Evolutionary conservation across 2,888 invertebrate species (phyloP).

Genomic region (Polydrusus tereticollis): DNA sequence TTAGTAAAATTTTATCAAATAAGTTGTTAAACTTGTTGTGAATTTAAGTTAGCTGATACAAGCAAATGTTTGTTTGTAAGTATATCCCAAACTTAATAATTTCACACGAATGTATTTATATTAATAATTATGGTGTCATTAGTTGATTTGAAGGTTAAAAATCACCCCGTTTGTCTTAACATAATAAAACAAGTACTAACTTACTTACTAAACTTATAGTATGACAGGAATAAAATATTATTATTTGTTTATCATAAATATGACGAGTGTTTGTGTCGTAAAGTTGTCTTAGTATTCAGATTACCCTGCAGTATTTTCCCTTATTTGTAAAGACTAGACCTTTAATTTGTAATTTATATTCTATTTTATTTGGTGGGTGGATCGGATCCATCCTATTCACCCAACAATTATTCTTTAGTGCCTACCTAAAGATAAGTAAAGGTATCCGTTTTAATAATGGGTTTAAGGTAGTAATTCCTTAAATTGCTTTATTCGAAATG

Average conservation of each 20-base stretch:
- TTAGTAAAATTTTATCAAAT: too few species aligned
- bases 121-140: too few species aligned
- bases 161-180: too few species aligned
- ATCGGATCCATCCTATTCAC: background rate
- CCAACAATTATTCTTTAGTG: slow-evolving; percentile 7
- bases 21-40: too few species aligned
- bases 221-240: background rate
- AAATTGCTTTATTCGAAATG: background rate
- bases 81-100: too few species aligned
- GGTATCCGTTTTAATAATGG: slow-evolving; percentile 1
- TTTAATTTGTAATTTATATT: slow-evolving; percentile 24
- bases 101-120: too few species aligned
- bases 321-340: background rate
- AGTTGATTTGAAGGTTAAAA: too few species aligned
- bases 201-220: background rate
- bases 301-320: background rate
- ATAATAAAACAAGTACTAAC: too few species aligned
- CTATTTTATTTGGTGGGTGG: slow-evolving; percentile 22
- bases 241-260: background rate
- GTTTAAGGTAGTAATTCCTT: slow-evolving; percentile 2
- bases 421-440: background rate
- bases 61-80: too few species aligned
- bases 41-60: too few species aligned
- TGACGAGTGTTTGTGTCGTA: slow-evolving; percentile 2
- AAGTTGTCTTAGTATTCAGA: background rate